Conservation (phyloP, 2,113 vertebrate genomes). For the Arothron firmamentum region DNA sequence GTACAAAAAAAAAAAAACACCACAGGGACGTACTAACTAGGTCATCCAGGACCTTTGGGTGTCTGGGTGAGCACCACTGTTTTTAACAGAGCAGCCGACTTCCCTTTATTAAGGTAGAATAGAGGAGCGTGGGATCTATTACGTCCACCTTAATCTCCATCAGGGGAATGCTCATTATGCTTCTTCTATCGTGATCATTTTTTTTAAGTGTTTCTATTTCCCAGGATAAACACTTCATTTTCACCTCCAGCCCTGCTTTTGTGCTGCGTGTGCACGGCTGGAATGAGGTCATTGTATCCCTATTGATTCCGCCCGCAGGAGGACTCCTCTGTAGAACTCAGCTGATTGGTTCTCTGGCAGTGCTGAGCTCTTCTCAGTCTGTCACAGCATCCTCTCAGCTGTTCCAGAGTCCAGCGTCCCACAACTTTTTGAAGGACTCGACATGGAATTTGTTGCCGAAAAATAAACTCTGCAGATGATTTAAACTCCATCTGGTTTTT, state of each 20-base stretch:
- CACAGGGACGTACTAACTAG: constrained; percentile 63
- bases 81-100: constrained; percentile 51
- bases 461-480: no score
- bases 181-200: constrained; percentile 51
- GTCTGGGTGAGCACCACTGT: constrained; percentile 54
- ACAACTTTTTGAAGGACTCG: no score
- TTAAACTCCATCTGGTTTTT: no score
- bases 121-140: constrained; percentile 48
- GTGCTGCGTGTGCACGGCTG: constrained; percentile 54
- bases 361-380: constrained; percentile 9
- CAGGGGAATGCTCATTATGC: constrained; percentile 62
- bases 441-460: no score
- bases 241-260: constrained; percentile 40
- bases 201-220: constrained; percentile 50
- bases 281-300: constrained; percentile 52
- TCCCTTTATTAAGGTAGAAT: constrained; percentile 42
- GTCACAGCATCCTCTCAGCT: not conserved
- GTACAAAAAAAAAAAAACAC: constrained; percentile 46
- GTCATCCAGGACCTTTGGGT: constrained; percentile 62
- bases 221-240: constrained; percentile 54
- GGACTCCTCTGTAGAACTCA: constrained; percentile 27
- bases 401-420: no score
- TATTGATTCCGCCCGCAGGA: constrained; percentile 53
- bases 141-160: constrained; percentile 55
- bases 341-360: constrained; percentile 5